Percentiles rank a stretch among this genome's conserved stretches.
Evolutionary conservation across 2,113 vertebrate species (phyloP).

Genomic region (Bufo gargarizans): DNA sequence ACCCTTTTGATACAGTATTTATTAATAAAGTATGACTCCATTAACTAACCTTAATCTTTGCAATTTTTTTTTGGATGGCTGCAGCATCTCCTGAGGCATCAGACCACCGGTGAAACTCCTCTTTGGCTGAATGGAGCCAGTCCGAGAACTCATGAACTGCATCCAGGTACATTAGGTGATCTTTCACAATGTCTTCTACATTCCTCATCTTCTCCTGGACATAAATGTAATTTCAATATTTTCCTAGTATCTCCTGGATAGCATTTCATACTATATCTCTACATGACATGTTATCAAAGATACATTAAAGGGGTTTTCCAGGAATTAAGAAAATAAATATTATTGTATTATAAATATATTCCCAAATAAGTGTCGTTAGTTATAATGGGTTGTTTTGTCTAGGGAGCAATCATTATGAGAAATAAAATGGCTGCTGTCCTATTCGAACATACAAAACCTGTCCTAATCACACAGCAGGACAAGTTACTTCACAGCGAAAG

Average conservation of each 20-base stretch:
- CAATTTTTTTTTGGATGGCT: constrained; percentile 82
- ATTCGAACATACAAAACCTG: too few relatives aligned
- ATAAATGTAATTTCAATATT: background rate
- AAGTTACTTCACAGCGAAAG: too few relatives aligned
- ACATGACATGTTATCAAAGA: background rate
- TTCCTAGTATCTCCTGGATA: background rate
- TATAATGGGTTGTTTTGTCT: too few relatives aligned
- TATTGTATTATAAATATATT: too few relatives aligned
- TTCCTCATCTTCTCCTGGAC: constrained; percentile 86
- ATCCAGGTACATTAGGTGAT: constrained; percentile 91
- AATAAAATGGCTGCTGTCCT: too few relatives aligned
- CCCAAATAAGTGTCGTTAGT: too few relatives aligned
- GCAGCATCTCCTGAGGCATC: constrained; percentile 85
- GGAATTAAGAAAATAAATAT: too few relatives aligned
- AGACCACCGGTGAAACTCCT: constrained; percentile 94
- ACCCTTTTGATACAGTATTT: background rate
- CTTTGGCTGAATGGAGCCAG: constrained; percentile 94
- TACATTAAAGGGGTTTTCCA: background rate
- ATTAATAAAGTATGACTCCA: background rate
- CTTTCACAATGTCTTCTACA: constrained; percentile 87
- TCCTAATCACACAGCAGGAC: too few relatives aligned
- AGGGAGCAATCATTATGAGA: too few relatives aligned
- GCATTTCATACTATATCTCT: background rate
- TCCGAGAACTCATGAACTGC: constrained; percentile 92
- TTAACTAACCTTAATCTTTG: constrained; percentile 84